Evolutionary conservation across 2,888 invertebrate genomes (phyloP).

Genomic region (Lasioglossum pauxillum): DNA sequence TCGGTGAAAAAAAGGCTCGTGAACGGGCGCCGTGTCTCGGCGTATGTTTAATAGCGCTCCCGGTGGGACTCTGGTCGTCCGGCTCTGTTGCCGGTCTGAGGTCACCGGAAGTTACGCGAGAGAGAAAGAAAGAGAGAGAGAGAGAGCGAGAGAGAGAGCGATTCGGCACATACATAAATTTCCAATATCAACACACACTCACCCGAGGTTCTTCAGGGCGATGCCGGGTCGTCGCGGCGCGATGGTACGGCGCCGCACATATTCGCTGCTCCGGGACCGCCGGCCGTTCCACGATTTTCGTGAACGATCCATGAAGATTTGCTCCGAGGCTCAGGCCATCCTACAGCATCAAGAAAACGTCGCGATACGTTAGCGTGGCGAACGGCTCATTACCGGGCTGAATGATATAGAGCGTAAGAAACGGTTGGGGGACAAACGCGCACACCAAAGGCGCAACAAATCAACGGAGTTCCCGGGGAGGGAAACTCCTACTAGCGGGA

Average conservation of each 20-base stretch:
- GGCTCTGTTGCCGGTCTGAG: not conserved
- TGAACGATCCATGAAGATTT: constrained; percentile 71
- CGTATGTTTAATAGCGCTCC: constrained; percentile 1
- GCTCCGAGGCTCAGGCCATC: constrained; percentile 73
- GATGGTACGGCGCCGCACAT: constrained; percentile 37
- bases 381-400: constrained; percentile 52
- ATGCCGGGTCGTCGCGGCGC: constrained; percentile 33
- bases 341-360: constrained; percentile 45
- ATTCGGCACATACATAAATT: constrained; percentile 7
- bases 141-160: too few relatives aligned
- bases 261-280: constrained; percentile 42
- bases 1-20: not conserved
- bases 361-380: constrained; percentile 12
- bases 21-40: not conserved
- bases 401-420: constrained; percentile 58
- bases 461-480: constrained; percentile 45
- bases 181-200: constrained; percentile 28
- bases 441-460: constrained; percentile 52
- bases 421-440: constrained; percentile 3
- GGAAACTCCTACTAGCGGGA: constrained; percentile 34
- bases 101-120: not conserved
- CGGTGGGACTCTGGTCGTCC: not conserved
- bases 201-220: constrained; percentile 58
- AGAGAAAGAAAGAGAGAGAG: too few relatives aligned
- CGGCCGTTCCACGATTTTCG: constrained; percentile 65